Evolutionary conservation across 2,113 vertebrate genomes (phyloP).

Genomic region (Ploceus nigricollis): DNA sequence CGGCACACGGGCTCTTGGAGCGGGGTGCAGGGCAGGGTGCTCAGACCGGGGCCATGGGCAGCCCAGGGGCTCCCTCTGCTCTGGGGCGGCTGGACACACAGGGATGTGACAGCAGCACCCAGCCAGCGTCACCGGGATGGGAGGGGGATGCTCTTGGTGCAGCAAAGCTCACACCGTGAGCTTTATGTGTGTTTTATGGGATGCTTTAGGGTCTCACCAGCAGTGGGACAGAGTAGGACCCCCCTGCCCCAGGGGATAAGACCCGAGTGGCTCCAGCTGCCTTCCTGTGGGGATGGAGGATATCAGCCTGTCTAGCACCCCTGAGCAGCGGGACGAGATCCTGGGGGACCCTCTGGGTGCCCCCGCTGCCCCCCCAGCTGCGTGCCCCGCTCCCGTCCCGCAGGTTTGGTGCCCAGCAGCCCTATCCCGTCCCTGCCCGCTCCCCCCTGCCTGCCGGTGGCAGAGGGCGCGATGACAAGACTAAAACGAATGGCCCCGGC

Average conservation of each 20-base stretch:
- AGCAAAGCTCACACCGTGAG: rapidly evolving
- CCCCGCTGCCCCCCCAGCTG: not conserved
- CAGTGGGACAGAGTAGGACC: rapidly evolving
- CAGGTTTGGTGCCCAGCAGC: not conserved
- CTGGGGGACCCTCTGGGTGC: not conserved
- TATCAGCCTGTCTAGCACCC: not conserved
- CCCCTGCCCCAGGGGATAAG: not conserved
- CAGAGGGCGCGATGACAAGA: not conserved
- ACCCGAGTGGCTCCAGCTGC: not conserved
- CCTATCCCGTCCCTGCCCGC: rapidly evolving
- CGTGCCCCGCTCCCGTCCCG: not conserved
- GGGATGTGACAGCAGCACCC: not conserved
- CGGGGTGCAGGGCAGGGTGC: rapidly evolving
- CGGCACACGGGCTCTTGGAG: rapidly evolving
- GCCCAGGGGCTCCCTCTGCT: not conserved
- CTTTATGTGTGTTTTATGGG: not conserved
- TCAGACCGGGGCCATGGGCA: not conserved
- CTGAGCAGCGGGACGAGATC: rapidly evolving
- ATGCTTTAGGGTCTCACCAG: not conserved
- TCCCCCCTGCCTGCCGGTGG: not conserved
- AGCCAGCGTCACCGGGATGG: rapidly evolving
- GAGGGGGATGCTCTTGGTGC: not conserved
- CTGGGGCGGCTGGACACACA: rapidly evolving
- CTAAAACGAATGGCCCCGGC: not conserved
- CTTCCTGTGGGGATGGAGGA: not conserved